phyloP scores from a whole-genome alignment of 2,113 vertebrate genomes.

The Syrmaticus mikado region DNA sequence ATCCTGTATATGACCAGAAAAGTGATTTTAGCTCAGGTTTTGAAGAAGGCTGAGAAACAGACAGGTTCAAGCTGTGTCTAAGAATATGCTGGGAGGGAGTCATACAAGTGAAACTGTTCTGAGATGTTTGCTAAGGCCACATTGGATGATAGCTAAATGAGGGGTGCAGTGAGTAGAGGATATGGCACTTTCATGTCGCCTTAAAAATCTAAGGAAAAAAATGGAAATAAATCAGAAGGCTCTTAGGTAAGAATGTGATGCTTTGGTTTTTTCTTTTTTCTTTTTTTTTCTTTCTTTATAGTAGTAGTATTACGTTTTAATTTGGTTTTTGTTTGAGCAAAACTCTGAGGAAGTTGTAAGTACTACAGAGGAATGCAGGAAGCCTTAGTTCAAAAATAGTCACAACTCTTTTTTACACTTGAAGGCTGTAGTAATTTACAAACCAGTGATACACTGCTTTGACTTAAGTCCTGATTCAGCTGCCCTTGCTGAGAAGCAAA shows the following conservation, averaged over 20 bases:
- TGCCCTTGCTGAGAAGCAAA: background rate
- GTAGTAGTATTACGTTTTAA: background rate
- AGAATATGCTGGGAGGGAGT: background rate
- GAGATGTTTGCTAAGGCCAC: background rate
- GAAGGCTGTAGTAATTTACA: background rate
- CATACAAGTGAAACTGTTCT: too few species aligned
- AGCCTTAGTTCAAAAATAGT: background rate
- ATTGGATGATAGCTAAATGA: background rate
- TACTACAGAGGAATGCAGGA: background rate
- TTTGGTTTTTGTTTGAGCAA: background rate
- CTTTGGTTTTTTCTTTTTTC: too few species aligned
- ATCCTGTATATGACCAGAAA: background rate
- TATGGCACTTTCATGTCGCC: too few species aligned
- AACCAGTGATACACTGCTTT: background rate
- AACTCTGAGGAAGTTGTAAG: background rate
- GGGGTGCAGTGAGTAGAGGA: background rate
- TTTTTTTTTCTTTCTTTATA: background rate
- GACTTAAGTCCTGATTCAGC: background rate
- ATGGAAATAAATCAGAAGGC: background rate
- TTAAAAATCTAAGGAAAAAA: background rate
- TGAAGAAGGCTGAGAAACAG: too few species aligned
- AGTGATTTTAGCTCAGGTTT: background rate
- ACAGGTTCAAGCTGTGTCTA: background rate
- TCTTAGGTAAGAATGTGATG: background rate
- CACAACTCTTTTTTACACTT: background rate